phyloP scores from a whole-genome alignment of 1,140 invertebrate species.

The Homalodisca vitripennis region DNA sequence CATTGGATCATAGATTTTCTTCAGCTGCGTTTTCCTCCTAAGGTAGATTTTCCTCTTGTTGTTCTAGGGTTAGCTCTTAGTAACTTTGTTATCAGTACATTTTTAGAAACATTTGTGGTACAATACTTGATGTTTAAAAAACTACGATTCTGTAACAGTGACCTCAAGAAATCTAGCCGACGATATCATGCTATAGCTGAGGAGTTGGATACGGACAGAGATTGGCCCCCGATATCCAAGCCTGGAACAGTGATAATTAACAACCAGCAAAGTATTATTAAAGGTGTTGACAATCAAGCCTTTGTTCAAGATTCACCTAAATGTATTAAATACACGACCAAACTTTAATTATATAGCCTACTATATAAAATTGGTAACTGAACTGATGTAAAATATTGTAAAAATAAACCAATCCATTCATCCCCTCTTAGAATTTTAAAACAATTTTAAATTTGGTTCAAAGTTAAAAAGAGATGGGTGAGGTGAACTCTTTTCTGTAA shows the following conservation, averaged over 20 bases:
- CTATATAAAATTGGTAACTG: too few species aligned
- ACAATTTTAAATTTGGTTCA: too few species aligned
- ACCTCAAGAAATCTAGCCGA: slow-evolving; percentile 58
- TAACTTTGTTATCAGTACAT: slow-evolving; percentile 56
- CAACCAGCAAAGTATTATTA: not conserved
- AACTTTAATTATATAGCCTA: slow-evolving; percentile 15
- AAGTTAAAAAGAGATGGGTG: too few species aligned
- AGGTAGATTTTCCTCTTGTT: slow-evolving; percentile 59
- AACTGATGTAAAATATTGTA: too few species aligned
- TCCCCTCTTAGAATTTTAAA: too few species aligned
- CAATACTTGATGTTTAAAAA: slow-evolving; percentile 59
- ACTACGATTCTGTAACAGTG: slow-evolving; percentile 53
- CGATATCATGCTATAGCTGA: slow-evolving; percentile 60
- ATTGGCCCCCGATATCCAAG: slow-evolving; percentile 54
- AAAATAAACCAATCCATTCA: too few species aligned
- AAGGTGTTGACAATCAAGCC: slow-evolving; percentile 19
- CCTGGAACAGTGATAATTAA: not conserved
- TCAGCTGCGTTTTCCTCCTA: slow-evolving; percentile 65
- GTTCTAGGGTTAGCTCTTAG: slow-evolving; percentile 58
- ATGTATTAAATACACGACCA: slow-evolving; percentile 6
- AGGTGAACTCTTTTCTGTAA: too few species aligned
- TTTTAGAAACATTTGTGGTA: slow-evolving; percentile 58
- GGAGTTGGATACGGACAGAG: slow-evolving; percentile 53
- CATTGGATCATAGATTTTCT: slow-evolving; percentile 60
- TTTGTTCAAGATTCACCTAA: slow-evolving; percentile 13